Evolutionary conservation across 2,888 invertebrate genomes (phyloP).

Genomic region (Catocala fraxini): DNA sequence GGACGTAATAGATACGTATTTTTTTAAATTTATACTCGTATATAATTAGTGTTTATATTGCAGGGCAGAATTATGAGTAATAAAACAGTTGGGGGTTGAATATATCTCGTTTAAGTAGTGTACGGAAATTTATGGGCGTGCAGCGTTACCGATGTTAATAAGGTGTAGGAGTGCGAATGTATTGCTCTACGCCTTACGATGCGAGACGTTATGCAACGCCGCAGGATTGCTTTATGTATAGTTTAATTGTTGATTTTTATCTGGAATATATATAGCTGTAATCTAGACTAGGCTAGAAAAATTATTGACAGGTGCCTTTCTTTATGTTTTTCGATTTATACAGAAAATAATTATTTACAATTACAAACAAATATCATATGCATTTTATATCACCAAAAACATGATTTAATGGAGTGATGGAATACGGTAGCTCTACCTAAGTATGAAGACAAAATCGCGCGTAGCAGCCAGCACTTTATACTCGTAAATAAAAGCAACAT

Average conservation of each 20-base stretch:
- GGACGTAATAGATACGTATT: neutral
- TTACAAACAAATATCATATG: no score
- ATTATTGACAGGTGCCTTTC: no score
- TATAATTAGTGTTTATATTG: conserved; percentile 32
- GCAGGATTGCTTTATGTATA: neutral
- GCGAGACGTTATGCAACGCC: conserved; percentile 6
- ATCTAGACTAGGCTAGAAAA: no score
- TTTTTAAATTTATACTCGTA: conserved; percentile 5
- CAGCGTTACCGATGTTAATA: conserved; percentile 23
- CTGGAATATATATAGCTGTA: no score
- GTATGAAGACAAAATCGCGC: no score
- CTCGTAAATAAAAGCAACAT: no score
- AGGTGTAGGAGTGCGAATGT: conserved; percentile 14
- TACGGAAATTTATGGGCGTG: conserved; percentile 28
- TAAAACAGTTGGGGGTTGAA: conserved; percentile 30
- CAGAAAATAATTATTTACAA: no score
- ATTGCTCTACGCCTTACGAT: conserved; percentile 8
- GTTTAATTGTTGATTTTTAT: neutral
- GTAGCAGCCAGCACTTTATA: no score
- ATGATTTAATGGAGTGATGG: no score
- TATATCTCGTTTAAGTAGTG: conserved; percentile 32
- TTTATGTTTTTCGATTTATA: no score
- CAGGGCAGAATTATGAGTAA: conserved; percentile 19
- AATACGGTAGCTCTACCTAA: no score
- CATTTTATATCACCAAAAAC: no score